Conservation (phyloP, 2,888 invertebrate species). For the Pyrochroa serraticornis region DNA sequence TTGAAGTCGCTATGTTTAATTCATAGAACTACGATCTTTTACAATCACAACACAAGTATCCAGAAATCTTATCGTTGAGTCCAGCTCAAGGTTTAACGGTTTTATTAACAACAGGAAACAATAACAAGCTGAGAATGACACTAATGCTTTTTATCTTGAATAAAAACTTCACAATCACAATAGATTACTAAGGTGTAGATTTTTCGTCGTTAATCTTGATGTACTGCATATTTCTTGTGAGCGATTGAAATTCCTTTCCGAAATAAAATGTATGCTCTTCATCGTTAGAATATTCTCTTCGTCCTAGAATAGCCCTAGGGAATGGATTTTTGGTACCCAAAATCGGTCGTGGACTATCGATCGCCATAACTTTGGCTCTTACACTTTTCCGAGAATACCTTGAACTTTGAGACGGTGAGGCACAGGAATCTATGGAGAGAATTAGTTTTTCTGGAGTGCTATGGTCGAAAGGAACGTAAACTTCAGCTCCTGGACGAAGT, state of each 20-base stretch:
- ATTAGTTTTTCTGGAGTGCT: neutral
- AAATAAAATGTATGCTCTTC: constrained; percentile 12
- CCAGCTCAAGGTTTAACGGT: no score
- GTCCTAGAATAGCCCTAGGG: constrained; percentile 45
- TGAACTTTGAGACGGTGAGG: constrained; percentile 14
- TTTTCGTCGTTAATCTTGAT: constrained; percentile 40
- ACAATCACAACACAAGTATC: constrained; percentile 4
- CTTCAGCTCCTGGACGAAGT: constrained; percentile 46
- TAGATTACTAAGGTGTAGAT: constrained; percentile 3
- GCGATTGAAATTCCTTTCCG: constrained; percentile 39
- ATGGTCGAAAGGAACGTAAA: constrained; percentile 38
- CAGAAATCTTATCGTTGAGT: constrained; percentile 12
- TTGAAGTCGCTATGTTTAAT: no score
- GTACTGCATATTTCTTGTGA: constrained; percentile 40
- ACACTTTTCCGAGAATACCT: constrained; percentile 30
- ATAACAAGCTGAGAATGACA: neutral
- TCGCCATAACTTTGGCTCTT: constrained; percentile 27
- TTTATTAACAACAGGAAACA: no score
- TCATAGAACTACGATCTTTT: no score
- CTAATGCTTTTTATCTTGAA: neutral
- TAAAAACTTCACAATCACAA: neutral
- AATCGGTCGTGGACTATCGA: constrained; percentile 39
- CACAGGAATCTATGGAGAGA: neutral
- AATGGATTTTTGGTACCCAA: constrained; percentile 38
- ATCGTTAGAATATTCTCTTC: constrained; percentile 36